Evolutionary conservation across 2,113 vertebrate species (phyloP), one percentile per base, ranked within the genome.

Genomic region (Eptesicus fuscus): DNA sequence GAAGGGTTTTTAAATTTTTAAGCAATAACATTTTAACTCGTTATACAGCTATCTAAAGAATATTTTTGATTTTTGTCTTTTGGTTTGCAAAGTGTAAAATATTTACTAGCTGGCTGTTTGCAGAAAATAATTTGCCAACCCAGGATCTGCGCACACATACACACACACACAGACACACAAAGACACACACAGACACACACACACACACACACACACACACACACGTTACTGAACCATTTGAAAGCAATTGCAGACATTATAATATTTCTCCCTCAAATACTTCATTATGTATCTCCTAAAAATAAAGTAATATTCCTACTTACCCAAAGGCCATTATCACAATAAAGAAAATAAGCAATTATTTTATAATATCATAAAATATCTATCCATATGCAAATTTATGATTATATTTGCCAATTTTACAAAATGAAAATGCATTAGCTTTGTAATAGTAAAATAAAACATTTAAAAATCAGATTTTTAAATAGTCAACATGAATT

Each of bases 1-100:
- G 53, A 59, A 92, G 17, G 42, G 47, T 42, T 88, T 87, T 91
- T 35, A 79, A 13, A 78, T 59, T 80, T 93, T 91, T 17, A 94
- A 95, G 40, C 28, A 73, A 47, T 23, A 83, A 51, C 28, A 84
- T 69, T 53, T 80, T 47, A 93, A 51, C 28, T 93, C 17, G 18
- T 78, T 87, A 28, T n/a, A 78, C 30, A 18, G n/a, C 32, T 93
- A 40, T 49, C 10, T 83, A 51, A 30, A 83, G 51, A 88, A 83
- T 67, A 71, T 30, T 53, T 37, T 88, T 92, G 85, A 87, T 79
- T 92, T 83, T 96, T 93, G n/a, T 70, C n/a, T 88, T 71, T 79
- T 91, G 77, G 28, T 91, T 22, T 84, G 49, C 35, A 89, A 77
- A 80, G 6, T 17, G 35, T 67, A 92, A 85, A 93, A 73, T 32